These are phyloP conservation scores for Julus scandinavius DNA, from an alignment of 2,888 invertebrate species.

Conservation along the genomic window DNA sequence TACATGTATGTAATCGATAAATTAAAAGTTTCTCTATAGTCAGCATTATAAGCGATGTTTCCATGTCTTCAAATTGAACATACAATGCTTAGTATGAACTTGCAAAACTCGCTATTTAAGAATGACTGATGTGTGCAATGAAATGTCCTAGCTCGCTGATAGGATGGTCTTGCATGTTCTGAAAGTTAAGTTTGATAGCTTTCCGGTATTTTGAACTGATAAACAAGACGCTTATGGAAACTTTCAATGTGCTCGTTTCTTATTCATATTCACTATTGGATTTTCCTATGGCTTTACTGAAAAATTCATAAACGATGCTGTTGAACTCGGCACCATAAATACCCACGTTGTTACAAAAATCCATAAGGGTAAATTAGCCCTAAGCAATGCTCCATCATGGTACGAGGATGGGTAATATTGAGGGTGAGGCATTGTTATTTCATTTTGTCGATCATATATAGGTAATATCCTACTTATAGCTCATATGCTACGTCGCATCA, in stretches of 20 bases:
- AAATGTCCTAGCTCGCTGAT: not conserved
- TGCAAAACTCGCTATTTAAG: not conserved
- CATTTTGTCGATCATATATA: not conserved
- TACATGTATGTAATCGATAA: no score
- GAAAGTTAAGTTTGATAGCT: not conserved
- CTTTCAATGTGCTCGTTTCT: not conserved
- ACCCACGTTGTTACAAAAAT: not conserved
- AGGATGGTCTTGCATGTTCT: not conserved
- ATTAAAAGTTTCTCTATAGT: no score
- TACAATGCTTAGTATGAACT: not conserved
- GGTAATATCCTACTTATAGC: not conserved
- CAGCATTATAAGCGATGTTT: no score
- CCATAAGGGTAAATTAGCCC: conserved; percentile 3
- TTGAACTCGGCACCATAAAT: not conserved
- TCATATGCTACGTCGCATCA: not conserved
- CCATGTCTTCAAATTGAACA: no score
- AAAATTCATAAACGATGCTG: not conserved
- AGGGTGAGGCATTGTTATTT: not conserved
- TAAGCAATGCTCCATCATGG: not conserved
- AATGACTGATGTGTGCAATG: not conserved
- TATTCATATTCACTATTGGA: not conserved
- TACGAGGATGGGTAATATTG: not conserved
- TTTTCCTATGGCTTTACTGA: not conserved
- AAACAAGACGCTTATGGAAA: not conserved
- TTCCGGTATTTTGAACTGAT: not conserved